phyloP scores from a whole-genome alignment of 2,113 vertebrate genomes.

The Cololabis saira region DNA sequence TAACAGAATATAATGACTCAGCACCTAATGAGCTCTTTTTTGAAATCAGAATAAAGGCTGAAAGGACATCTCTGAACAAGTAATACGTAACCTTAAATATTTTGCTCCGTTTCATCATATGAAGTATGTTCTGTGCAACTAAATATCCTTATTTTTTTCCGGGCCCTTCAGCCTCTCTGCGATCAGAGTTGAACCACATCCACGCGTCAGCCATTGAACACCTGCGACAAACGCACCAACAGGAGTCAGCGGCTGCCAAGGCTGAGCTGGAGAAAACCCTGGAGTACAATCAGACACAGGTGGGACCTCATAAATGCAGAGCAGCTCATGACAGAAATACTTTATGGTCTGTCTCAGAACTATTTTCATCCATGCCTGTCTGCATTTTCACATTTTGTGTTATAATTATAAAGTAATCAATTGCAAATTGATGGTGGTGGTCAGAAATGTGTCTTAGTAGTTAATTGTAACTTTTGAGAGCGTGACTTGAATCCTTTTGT shows the following conservation, averaged over 20 bases:
- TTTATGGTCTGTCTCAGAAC: neutral
- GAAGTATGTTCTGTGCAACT: neutral
- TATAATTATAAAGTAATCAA: neutral
- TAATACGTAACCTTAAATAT: neutral
- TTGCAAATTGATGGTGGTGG: neutral
- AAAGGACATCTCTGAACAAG: neutral
- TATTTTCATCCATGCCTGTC: neutral
- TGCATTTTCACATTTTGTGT: neutral
- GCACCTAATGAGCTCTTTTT: constrained; percentile 18
- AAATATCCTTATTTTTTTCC: constrained; percentile 15
- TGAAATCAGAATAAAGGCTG: constrained; percentile 5
- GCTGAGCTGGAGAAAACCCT: constrained; percentile 90
- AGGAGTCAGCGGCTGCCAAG: constrained; percentile 88
- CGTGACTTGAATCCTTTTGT: neutral
- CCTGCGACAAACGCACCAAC: constrained; percentile 91
- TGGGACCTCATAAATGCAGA: constrained; percentile 39
- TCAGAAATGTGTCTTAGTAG: neutral
- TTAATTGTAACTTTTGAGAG: neutral
- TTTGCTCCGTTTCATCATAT: neutral
- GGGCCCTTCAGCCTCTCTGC: constrained; percentile 87
- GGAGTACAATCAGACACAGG: constrained; percentile 90
- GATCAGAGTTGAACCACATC: constrained; percentile 96
- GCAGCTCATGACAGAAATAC: neutral
- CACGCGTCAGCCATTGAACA: constrained; percentile 95
- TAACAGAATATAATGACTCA: constrained; percentile 19